Conservation (phyloP, 2,888 invertebrate genomes). For the Heliconius ethilla region DNA sequence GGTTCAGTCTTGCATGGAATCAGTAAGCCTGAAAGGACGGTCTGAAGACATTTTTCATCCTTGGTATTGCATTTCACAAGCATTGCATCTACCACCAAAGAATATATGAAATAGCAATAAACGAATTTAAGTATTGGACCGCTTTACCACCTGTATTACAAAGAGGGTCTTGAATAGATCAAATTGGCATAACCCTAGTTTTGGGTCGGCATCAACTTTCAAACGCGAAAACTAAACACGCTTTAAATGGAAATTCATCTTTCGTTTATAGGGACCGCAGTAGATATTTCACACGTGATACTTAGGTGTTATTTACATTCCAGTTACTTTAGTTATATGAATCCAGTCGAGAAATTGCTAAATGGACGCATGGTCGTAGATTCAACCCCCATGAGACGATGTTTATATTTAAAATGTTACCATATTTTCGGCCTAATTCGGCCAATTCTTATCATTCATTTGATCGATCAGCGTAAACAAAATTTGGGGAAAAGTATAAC, state of each 20-base stretch:
- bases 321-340: not conserved
- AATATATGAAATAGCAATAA: not conserved
- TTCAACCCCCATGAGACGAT: not conserved
- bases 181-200: not conserved
- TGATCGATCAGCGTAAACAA: too few relatives aligned
- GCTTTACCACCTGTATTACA: not conserved
- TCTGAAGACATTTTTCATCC: not conserved
- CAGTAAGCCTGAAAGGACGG: too few relatives aligned
- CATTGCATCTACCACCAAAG: not conserved
- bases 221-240: conserved; percentile 3
- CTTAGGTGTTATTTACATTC: not conserved
- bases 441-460: too few relatives aligned
- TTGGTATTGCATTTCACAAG: not conserved
- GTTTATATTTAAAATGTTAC: not conserved
- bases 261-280: not conserved
- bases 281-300: not conserved
- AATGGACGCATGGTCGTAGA: too few relatives aligned
- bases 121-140: not conserved
- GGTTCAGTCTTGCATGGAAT: too few relatives aligned
- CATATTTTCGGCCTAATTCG: too few relatives aligned
- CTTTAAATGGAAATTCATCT: conserved; percentile 12
- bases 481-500: too few relatives aligned
- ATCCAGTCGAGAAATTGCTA: too few relatives aligned
- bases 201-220: conserved; percentile 8
- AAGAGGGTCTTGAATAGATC: conserved; percentile 1